Evolutionary conservation across 2,113 vertebrate species (phyloP).

Genomic region (Tilapia sparmanii): DNA sequence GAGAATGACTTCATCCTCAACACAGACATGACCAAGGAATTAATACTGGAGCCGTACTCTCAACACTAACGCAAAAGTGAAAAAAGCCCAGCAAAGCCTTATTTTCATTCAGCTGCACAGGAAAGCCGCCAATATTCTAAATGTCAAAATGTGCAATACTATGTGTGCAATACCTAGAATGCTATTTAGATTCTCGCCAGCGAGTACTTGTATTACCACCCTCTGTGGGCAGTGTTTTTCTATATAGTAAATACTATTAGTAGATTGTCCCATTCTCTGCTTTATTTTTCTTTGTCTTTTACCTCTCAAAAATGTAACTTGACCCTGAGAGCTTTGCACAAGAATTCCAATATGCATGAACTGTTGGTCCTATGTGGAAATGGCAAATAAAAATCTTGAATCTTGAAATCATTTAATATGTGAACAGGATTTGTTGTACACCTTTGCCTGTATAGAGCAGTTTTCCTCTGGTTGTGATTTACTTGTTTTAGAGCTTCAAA

Average conservation of each 20-base stretch:
- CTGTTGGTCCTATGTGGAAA: neutral
- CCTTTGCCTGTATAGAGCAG: neutral
- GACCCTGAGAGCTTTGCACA: neutral
- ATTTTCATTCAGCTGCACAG: neutral
- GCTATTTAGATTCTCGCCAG: neutral
- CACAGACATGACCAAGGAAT: neutral
- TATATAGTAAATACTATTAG: neutral
- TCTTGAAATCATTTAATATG: neutral
- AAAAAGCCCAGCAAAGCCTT: neutral
- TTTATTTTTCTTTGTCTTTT: neutral
- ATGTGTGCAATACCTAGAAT: neutral
- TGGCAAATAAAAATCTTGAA: neutral
- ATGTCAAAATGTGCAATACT: neutral
- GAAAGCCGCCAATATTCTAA: neutral
- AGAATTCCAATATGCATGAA: neutral
- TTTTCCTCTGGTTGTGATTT: neutral
- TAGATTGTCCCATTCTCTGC: neutral
- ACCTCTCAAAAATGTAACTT: neutral
- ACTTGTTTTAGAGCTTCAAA: neutral
- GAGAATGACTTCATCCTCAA: neutral
- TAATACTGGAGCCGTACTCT: neutral
- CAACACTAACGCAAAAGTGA: neutral
- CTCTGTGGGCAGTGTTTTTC: neutral
- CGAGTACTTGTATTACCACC: neutral
- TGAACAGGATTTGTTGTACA: neutral